phyloP scores from a whole-genome alignment of 1,140 invertebrate genomes.

The Drosophila sturtevanti region DNA sequence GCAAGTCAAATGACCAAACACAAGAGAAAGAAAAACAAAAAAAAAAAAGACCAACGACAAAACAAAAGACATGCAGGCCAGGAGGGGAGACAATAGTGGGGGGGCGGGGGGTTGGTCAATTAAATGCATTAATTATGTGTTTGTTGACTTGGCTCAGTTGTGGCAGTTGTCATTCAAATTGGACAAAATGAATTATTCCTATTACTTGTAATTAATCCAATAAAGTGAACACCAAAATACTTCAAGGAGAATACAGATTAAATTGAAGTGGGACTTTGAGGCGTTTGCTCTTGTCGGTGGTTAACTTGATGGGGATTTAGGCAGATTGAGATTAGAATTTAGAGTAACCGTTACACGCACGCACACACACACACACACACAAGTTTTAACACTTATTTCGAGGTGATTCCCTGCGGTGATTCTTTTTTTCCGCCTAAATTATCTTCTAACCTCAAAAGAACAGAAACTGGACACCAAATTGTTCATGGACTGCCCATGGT shows the following conservation, averaged over 20 bases:
- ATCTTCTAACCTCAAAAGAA: slow-evolving; percentile 53
- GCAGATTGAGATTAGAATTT: not conserved
- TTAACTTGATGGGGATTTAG: not conserved
- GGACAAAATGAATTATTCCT: not conserved
- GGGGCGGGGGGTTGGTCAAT: not conserved
- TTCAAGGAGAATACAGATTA: not conserved
- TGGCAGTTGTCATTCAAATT: slow-evolving; percentile 22
- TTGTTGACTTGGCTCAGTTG: slow-evolving; percentile 12
- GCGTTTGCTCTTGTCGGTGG: not conserved
- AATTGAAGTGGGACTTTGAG: not conserved
- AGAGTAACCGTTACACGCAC: not conserved
- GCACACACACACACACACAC: not conserved
- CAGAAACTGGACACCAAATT: slow-evolving; percentile 24
- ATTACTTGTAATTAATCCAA: slow-evolving; percentile 40
- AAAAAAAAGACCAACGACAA: slow-evolving; percentile 2
- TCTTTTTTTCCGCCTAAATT: slow-evolving; percentile 64
- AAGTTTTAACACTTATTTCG: slow-evolving; percentile 25
- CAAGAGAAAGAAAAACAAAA: too few species aligned
- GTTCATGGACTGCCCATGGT: not conserved
- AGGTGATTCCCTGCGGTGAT: slow-evolving; percentile 46
- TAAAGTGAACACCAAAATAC: slow-evolving; percentile 22
- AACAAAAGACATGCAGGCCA: not conserved
- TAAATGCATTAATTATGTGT: slow-evolving; percentile 28
- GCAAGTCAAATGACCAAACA: slow-evolving; percentile 31
- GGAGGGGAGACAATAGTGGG: not conserved